Evolutionary conservation across 2,888 invertebrate genomes (phyloP), one percentile per base, ranked within the genome.

Genomic region (Bombylius discolor): DNA sequence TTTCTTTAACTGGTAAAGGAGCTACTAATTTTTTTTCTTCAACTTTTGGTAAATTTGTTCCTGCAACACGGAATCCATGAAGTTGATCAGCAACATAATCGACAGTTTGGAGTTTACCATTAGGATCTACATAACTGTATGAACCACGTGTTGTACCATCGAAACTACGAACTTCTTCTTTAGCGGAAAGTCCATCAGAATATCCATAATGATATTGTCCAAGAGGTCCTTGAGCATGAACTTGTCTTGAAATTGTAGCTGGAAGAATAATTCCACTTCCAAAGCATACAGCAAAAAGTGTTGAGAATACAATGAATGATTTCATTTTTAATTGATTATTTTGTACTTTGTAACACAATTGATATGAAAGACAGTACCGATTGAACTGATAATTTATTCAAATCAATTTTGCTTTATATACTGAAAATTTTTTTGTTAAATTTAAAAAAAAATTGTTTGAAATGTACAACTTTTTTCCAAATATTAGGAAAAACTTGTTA

Each of bases 201-300:
- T 80, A 79, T 33, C 79, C 78, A 65, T 79, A 80, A 49, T 74
- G 70, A 67, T 78, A 79, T 65, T 78, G 78, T 3, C 79, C 80
- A 44, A 77, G 68, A 51, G 72, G 74, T 66, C 80, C 77, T 67
- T 80, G 80, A 46, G 76, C 70, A 66, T 79, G 80, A 66, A 76
- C 78, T 62, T 72, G 71, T 48, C 66, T 67, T 59, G 70, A 45
- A 6, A 48, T 45, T 14, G 31, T 14, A 44, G 36, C 31, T 34
- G 54, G 54, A 9, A 51, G n/a, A 33, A 49, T 33, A 7, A 45
- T 39, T 13, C 48, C 44, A 34, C 49, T 44, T 42, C 64, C 66
- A 46, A 64, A 52, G 4, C 65, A 63, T 49, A 65, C 60, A 31
- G 64, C 67, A 51, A 66, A 42, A 51, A 67, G 52, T 32, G 65